A percentile compares a stretch with the other conserved stretches of the same genome.
Conservation (phyloP, 2,888 invertebrate genomes). For the Microchrysa polita region DNA sequence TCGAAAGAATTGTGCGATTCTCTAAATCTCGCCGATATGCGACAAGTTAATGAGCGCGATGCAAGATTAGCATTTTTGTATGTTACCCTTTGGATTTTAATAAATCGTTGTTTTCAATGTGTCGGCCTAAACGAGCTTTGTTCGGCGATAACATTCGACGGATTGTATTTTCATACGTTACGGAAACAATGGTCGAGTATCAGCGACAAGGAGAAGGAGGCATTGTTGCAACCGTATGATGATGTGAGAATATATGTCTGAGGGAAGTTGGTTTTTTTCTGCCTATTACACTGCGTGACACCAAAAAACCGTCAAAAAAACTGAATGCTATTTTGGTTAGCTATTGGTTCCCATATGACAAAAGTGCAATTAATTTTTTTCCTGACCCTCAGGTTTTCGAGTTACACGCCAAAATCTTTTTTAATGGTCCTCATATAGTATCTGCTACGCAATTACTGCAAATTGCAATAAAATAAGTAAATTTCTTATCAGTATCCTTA, state of each 20-base stretch:
- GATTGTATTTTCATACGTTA: constrained; percentile 39
- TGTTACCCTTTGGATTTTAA: not conserved
- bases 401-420: no score
- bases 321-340: no score
- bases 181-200: not conserved
- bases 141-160: constrained; percentile 5
- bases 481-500: no score
- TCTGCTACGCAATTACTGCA: no score
- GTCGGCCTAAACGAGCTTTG: not conserved
- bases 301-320: no score
- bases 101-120: constrained; percentile 23
- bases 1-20: not conserved
- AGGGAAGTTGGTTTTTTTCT: no score
- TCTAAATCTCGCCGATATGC: not conserved
- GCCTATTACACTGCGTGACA: no score
- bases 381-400: no score
- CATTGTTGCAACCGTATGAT: not conserved
- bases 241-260: not conserved
- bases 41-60: constrained; percentile 40
- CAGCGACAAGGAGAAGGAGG: not conserved
- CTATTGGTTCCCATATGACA: no score
- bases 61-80: constrained; percentile 46
- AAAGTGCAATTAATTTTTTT: no score
- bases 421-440: no score
- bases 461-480: no score